Evolutionary conservation across 2,888 invertebrate genomes (phyloP), one percentile per base, ranked within the genome.

Genomic region (Lasioglossum leucozonium): DNA sequence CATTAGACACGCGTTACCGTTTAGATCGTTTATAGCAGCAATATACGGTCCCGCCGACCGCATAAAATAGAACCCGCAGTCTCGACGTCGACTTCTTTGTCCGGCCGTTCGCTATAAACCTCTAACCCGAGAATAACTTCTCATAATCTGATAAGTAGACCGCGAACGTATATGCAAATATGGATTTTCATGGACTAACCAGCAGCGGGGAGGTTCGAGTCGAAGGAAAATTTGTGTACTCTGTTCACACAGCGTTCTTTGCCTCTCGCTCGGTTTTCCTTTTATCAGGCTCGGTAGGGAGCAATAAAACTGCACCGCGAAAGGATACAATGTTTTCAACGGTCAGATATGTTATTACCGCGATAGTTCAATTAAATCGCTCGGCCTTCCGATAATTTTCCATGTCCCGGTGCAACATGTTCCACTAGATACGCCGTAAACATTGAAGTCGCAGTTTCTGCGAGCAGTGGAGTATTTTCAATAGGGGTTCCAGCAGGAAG

Each of bases 81-180:
- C 30, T 30, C 67, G 37, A 62, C 62, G 6, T 8, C 18, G 6
- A 30, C 30, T 62, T 62, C 62, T 62, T 62, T 62, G 62, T 62
- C 30, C 62, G 30, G 6, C 16, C 16, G 16, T 18, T 62, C 18
- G 62, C 16, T 30, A 30, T 62, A 62, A 62, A 62, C 6, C 62
- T 62, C n/a, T n/a, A 55, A 26, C n/a, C 55, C n/a, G 55, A 30
- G 62, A 62, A 62, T 62, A 62, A 62, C 62, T 62, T 62, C 62
- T 30, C 62, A 18, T 62, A 30, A 62, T 62, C 30, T 30, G 62
- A 62, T 62, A 62, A 62, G 30, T 30, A 18, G 34, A 34, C 30
- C 34, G 62, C 62, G 34, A 62, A 62, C 30, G 2, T 62, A 30
- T 62, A 62, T 30, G 62, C 18, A 62, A 34, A 62, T 62, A 30